Evolutionary conservation across 2,888 invertebrate species (phyloP).

Genomic region (Thumatha senex): DNA sequence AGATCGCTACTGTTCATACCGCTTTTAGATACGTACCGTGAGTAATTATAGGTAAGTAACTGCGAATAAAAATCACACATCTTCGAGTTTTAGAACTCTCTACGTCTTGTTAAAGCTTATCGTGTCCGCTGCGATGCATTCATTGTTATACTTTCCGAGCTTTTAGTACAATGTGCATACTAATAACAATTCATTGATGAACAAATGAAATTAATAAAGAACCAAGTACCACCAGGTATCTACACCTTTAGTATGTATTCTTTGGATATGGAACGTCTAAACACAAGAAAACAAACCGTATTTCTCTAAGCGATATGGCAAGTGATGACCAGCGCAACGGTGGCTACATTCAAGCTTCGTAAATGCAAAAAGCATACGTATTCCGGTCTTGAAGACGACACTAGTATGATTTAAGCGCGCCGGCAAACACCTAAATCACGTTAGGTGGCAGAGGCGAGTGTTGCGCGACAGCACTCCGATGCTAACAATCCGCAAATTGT

Average conservation of each 20-base stretch:
- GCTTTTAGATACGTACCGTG: conserved; percentile 68
- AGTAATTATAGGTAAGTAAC: conserved; percentile 73
- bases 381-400: conserved; percentile 63
- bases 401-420: conserved; percentile 73
- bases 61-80: conserved; percentile 42
- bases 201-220: conserved; percentile 35
- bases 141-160: conserved; percentile 38
- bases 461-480: conserved; percentile 66
- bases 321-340: conserved; percentile 52
- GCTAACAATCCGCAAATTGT: conserved; percentile 79
- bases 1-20: conserved; percentile 72
- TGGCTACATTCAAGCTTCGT: conserved; percentile 54
- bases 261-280: conserved; percentile 44
- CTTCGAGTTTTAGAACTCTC: conserved; percentile 25
- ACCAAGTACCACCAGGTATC: too few relatives aligned
- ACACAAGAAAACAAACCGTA: conserved; percentile 61
- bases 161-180: conserved; percentile 30
- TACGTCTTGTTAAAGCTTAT: conserved; percentile 37
- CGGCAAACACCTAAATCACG: conserved; percentile 73
- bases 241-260: conserved; percentile 28
- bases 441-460: conserved; percentile 67
- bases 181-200: conserved; percentile 37
- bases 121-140: conserved; percentile 26
- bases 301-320: conserved; percentile 52
- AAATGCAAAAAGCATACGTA: conserved; percentile 65